phyloP scores from a whole-genome alignment of 2,888 invertebrate genomes.

The Sturmia bella region DNA sequence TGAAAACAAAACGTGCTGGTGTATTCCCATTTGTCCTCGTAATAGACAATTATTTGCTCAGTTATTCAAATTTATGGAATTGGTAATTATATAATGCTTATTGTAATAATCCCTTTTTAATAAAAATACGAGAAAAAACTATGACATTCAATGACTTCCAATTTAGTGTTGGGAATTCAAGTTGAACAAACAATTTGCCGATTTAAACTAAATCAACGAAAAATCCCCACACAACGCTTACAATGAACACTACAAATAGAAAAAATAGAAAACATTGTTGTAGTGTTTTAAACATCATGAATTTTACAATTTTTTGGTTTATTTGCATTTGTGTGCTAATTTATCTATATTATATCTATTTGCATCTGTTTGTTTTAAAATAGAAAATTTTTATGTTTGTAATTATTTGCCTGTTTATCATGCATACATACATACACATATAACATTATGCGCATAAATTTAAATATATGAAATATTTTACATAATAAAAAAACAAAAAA shows the following conservation, averaged over 20 bases:
- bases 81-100: conserved; percentile 8
- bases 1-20: not conserved
- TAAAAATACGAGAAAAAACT: not conserved
- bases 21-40: conserved; percentile 14
- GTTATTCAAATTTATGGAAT: conserved; percentile 21
- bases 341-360: no score
- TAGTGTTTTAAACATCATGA: conserved; percentile 24
- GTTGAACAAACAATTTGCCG: conserved; percentile 35
- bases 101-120: not conserved
- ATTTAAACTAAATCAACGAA: conserved; percentile 15
- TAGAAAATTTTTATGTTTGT: conserved; percentile 20
- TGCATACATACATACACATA: no score
- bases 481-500: conserved; percentile 14
- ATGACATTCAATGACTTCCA: conserved; percentile 17
- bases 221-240: not conserved
- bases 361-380: conserved; percentile 10
- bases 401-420: conserved; percentile 8
- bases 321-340: conserved; percentile 6
- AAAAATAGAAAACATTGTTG: not conserved
- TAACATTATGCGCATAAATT: conserved; percentile 62
- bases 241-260: not conserved
- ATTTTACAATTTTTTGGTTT: conserved; percentile 5
- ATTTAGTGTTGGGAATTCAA: conserved; percentile 4
- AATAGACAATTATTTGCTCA: not conserved
- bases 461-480: conserved; percentile 17